A percentile compares a stretch with the other conserved stretches of the same genome.
Evolutionary conservation across 2,113 vertebrate species (phyloP).

Genomic region (Chaenogobius annularis): DNA sequence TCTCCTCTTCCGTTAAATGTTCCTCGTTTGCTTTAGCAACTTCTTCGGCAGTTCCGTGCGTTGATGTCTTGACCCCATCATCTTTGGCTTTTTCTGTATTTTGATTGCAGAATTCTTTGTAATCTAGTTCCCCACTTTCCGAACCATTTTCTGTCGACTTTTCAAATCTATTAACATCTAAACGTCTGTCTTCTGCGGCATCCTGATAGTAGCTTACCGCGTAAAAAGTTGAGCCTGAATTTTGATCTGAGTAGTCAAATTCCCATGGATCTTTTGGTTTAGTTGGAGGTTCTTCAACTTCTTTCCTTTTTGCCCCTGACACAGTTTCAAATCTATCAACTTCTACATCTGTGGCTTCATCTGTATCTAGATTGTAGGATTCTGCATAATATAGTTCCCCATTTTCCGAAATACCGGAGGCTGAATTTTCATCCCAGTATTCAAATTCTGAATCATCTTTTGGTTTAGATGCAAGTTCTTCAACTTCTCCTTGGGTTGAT

Average conservation of each 20-base stretch:
- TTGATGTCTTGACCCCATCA: not conserved
- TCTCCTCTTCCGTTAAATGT: constrained; percentile 13
- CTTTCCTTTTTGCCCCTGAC: not conserved
- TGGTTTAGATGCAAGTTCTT: not conserved
- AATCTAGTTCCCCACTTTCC: not conserved
- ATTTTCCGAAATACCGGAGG: not conserved
- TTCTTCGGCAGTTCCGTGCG: not conserved
- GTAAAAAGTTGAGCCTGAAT: not conserved
- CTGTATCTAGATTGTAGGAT: not conserved
- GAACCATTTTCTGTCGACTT: not conserved
- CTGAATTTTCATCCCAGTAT: not conserved
- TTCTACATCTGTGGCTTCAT: not conserved
- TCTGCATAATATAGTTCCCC: not conserved
- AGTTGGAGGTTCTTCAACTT: not conserved
- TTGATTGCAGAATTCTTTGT: not conserved
- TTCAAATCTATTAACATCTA: not conserved
- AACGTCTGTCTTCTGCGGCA: not conserved
- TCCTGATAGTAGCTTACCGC: not conserved
- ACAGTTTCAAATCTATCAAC: not conserved
- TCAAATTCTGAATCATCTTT: not conserved
- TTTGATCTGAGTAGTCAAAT: not conserved
- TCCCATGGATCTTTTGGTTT: not conserved
- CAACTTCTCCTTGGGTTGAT: not conserved
- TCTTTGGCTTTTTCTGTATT: not conserved
- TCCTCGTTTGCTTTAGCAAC: not conserved